Evolutionary conservation across 2,797 vertebrate genomes (phyloP).

Genomic region (Pyrocephalus nanus): DNA sequence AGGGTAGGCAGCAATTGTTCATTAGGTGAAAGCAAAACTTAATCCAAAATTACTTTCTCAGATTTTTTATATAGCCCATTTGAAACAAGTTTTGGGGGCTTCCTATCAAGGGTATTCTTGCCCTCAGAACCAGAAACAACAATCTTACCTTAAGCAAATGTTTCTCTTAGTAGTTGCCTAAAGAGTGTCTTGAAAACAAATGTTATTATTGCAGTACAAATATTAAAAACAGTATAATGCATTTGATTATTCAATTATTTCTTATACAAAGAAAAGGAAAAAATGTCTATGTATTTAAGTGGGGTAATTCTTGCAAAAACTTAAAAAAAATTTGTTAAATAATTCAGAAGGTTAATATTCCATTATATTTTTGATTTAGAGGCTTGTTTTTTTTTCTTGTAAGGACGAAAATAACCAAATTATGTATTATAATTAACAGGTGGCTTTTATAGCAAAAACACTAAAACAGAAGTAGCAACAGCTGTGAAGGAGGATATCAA

Average conservation of each 20-base stretch:
- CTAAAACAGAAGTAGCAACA: constrained; percentile 68
- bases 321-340: background rate
- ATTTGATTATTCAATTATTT: background rate
- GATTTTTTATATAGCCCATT: background rate
- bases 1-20: background rate
- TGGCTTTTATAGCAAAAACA: constrained; percentile 54
- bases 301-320: background rate
- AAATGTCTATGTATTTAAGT: background rate
- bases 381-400: background rate
- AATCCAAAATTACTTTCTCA: background rate
- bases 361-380: background rate
- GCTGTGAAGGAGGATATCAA: constrained; percentile 65
- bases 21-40: constrained; percentile 24
- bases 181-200: background rate
- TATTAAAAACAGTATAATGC: background rate
- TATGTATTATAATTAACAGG: constrained; percentile 60
- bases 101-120: background rate
- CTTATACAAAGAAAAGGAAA: background rate
- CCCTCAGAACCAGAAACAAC: background rate
- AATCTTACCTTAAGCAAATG: background rate
- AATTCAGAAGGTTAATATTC: background rate
- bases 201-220: background rate
- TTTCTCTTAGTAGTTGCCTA: background rate
- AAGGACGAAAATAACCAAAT: constrained; percentile 37
- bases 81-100: background rate